Evolutionary conservation across 2,888 invertebrate species (phyloP).

Genomic region (Lasioglossum pauxillum): DNA sequence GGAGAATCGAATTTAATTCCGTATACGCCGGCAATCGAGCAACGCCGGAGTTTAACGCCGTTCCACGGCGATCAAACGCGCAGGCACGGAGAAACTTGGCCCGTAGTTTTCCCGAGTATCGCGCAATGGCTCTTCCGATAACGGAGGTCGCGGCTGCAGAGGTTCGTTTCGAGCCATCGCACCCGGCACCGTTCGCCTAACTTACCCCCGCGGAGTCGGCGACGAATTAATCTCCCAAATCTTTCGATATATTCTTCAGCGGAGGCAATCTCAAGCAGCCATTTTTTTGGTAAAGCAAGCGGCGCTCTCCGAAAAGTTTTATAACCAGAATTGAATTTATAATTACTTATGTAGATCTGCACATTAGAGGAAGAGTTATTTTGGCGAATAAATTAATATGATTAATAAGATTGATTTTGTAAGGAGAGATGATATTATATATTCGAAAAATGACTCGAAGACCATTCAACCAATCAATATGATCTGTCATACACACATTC

Average conservation of each 20-base stretch:
- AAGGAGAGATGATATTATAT: too few species aligned
- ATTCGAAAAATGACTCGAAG: too few species aligned
- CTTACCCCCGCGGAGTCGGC: background rate
- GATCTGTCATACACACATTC: background rate
- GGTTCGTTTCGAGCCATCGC: background rate
- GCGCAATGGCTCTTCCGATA: constrained; percentile 19
- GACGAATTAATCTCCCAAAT: background rate
- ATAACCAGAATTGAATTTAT: too few species aligned
- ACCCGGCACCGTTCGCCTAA: background rate
- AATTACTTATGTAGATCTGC: too few species aligned
- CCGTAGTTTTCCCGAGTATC: background rate
- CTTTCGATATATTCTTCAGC: background rate
- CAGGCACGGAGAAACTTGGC: background rate
- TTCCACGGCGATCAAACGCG: background rate
- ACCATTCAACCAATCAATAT: background rate
- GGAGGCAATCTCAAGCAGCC: too few species aligned
- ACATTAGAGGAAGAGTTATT: too few species aligned
- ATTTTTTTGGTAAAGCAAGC: too few species aligned
- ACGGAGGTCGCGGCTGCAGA: background rate
- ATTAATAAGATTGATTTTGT: too few species aligned
- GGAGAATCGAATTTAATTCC: constrained; percentile 20
- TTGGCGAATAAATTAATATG: too few species aligned
- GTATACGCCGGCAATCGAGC: constrained; percentile 1
- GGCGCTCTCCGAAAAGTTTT: too few species aligned
- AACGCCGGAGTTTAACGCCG: background rate